phyloP scores from a whole-genome alignment of 1,140 invertebrate genomes.

The Drosophila setifemur region DNA sequence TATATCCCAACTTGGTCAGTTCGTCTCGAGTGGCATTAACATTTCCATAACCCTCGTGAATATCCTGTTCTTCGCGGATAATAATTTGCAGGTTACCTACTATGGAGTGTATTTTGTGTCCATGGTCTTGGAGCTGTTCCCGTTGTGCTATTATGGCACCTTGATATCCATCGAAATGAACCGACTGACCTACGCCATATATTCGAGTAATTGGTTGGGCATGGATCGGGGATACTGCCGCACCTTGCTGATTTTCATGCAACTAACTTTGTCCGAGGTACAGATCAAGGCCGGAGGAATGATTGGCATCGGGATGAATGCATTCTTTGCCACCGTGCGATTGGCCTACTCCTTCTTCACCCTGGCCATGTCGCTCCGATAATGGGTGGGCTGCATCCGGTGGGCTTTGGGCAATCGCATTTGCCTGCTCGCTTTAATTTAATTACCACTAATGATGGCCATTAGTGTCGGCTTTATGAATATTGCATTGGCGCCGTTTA shows the following conservation, averaged over 20 bases:
- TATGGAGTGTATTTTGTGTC: slow-evolving; percentile 29
- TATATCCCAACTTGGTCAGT: slow-evolving; percentile 33
- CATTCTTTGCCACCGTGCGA: slow-evolving; percentile 34
- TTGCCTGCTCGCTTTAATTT: slow-evolving; percentile 35
- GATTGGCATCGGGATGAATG: slow-evolving; percentile 38
- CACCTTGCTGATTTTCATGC: slow-evolving; percentile 17
- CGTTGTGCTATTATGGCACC: slow-evolving; percentile 38
- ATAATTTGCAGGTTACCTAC: slow-evolving; percentile 2
- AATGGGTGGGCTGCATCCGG: slow-evolving; percentile 13
- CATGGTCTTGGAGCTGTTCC: slow-evolving; percentile 34
- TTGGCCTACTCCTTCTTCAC: slow-evolving; percentile 30
- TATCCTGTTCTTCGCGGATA: slow-evolving; percentile 35
- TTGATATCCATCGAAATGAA: slow-evolving; percentile 25
- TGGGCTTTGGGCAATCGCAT: neutral
- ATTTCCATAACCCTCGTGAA: slow-evolving; percentile 27
- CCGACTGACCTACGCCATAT: slow-evolving; percentile 24
- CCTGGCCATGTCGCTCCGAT: slow-evolving; percentile 37
- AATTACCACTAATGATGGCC: slow-evolving; percentile 51
- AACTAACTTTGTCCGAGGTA: slow-evolving; percentile 18
- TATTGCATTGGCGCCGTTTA: slow-evolving; percentile 58
- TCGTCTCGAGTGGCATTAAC: slow-evolving; percentile 33
- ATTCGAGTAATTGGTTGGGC: slow-evolving; percentile 30
- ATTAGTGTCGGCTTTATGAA: slow-evolving; percentile 56
- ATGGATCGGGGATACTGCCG: slow-evolving; percentile 21
- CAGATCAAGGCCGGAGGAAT: slow-evolving; percentile 21